A percentile compares a stretch with the other conserved stretches of the same genome.
These are phyloP conservation scores for Peromyscus aztecus DNA, from an alignment of 2,797 vertebrate species.

Conservation along the genomic window DNA sequence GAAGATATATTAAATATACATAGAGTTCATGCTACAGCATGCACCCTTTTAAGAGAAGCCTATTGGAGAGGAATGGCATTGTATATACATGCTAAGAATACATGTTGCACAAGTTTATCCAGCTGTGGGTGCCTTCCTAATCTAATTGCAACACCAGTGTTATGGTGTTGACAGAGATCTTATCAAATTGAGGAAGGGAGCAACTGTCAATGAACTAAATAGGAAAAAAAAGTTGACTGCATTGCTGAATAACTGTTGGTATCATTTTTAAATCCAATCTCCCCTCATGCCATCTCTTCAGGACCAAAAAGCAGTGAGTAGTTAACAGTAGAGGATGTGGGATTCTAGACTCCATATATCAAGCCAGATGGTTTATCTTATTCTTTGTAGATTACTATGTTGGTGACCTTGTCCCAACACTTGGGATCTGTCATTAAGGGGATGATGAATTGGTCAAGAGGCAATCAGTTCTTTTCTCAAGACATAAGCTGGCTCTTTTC, in stretches of 20 bases:
- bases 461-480: slow-evolving; percentile 40
- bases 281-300: neutral
- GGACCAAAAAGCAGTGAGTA: neutral
- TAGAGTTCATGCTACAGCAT: slow-evolving; percentile 82
- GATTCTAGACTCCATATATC: neutral
- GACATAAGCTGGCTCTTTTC: slow-evolving; percentile 31
- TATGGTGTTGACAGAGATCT: slow-evolving; percentile 56
- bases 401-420: neutral
- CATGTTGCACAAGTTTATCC: slow-evolving; percentile 73
- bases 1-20: slow-evolving; percentile 79
- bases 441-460: slow-evolving; percentile 18
- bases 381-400: neutral
- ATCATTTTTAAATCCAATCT: slow-evolving; percentile 8
- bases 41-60: slow-evolving; percentile 80
- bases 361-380: neutral
- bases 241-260: neutral
- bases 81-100: slow-evolving; percentile 83
- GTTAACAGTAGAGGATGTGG: neutral
- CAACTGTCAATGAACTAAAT: slow-evolving; percentile 38
- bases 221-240: slow-evolving; percentile 43
- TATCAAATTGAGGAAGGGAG: slow-evolving; percentile 40
- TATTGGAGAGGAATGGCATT: slow-evolving; percentile 73
- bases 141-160: slow-evolving; percentile 74
- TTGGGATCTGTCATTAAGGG: slow-evolving; percentile 1
- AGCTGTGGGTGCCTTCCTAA: slow-evolving; percentile 73